Conservation (phyloP, 2,113 vertebrate genomes). For the Hiodon tergisus region DNA sequence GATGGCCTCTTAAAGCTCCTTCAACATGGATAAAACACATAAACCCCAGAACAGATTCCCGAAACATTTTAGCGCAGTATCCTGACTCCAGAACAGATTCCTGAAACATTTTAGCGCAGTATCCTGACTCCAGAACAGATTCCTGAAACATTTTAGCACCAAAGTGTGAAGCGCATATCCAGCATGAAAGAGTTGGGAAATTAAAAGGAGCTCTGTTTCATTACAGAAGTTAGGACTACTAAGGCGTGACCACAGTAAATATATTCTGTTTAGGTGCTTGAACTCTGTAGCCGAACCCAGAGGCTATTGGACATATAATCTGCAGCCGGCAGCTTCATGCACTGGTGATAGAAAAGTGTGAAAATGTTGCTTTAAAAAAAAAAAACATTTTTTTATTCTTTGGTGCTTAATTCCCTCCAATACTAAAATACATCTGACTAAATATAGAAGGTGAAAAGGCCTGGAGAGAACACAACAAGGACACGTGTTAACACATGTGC, state of each 20-base stretch:
- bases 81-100: too few species aligned
- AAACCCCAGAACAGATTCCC: too few species aligned
- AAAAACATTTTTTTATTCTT: not conserved
- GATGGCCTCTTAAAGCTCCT: too few species aligned
- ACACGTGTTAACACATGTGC: not conserved
- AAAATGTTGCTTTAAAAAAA: too few species aligned
- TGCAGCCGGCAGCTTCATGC: not conserved
- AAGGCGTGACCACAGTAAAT: not conserved
- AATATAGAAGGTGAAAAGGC: slow-evolving; percentile 21
- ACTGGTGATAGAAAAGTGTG: too few species aligned
- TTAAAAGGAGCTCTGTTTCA: slow-evolving; percentile 1
- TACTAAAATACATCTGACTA: not conserved
- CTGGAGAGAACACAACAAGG: not conserved
- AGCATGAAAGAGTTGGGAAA: not conserved
- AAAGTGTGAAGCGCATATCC: not conserved
- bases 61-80: too few species aligned
- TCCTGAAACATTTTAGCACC: not conserved
- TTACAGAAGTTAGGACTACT: not conserved
- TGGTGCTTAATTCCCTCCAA: not conserved
- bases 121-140: not conserved
- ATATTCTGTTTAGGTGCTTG: not conserved
- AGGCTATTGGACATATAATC: not conserved
- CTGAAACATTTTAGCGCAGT: too few species aligned
- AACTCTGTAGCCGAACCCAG: not conserved
- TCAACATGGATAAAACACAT: too few species aligned